Evolutionary conservation across 2,888 invertebrate genomes (phyloP), one percentile per base, ranked within the genome.

Genomic region (Platycnemis pennipes): DNA sequence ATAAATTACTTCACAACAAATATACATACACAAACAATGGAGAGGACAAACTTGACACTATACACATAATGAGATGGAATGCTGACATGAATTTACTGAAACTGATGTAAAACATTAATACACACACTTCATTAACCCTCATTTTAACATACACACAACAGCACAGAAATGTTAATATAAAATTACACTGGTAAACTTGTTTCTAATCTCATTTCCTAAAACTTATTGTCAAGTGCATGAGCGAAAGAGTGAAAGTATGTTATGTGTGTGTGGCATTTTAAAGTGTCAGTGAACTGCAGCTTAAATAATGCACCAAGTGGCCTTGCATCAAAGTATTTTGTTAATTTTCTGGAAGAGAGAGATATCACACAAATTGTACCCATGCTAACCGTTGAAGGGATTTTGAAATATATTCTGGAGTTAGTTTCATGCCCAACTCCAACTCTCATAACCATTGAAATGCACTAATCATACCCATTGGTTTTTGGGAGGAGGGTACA

Each of bases 321-420:
- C 91, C 91, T 91, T 91, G 56, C 91, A 91, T 37, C 19, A 26
- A 91, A 91, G 91, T 91, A 91, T 63, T 91, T 37, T 37, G 88
- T 31, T 63, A 42, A 42, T 42, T 89, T 44, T n/a, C n/a, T n/a
- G n/a, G n/a, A n/a, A n/a, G 22, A 44, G 31, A 44, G 56, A 91
- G 63, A 69, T 5, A 91, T 63, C 63, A 53, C 63, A 11, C 26
- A 19, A 53, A 63, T 56, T 19, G 91, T 91, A 91, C 91, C 91
- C 63, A 91, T 56, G 44, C 56, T 91, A 22, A 56, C n/a, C n/a
- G 91, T 91, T 63, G 7, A 42, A 26, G 63, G 91, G 89, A 56
- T 56, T 56, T 42, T 42, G 42, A 89, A 1, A 56, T 53, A 53
- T 86, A 44, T 86, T 44, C 56, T 37, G 22, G 53, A 89, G 37